These are phyloP conservation scores for Pipra filicauda DNA, from an alignment of 2,113 vertebrate genomes.

Conservation along the genomic window DNA sequence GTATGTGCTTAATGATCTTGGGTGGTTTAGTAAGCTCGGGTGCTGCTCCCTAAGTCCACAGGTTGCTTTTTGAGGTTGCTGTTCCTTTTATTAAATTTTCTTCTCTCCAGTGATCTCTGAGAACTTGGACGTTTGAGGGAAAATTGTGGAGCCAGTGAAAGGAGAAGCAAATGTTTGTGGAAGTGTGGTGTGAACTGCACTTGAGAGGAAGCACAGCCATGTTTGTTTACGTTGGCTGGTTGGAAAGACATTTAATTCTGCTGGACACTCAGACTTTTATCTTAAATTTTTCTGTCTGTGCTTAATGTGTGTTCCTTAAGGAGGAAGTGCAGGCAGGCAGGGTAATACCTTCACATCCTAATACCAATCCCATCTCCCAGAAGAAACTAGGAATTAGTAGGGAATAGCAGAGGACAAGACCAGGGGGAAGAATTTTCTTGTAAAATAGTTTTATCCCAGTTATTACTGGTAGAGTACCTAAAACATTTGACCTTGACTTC, in stretches of 20 bases:
- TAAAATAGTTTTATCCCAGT: neutral
- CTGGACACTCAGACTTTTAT: neutral
- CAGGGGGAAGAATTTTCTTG: neutral
- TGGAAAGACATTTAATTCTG: neutral
- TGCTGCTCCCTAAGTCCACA: neutral
- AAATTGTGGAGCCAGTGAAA: neutral
- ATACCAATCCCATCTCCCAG: accelerated
- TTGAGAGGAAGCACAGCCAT: neutral
- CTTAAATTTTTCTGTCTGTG: neutral
- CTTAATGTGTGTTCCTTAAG: neutral
- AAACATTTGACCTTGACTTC: neutral
- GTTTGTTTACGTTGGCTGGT: neutral
- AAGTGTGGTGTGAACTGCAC: accelerated
- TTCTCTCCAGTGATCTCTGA: neutral
- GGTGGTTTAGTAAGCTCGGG: accelerated
- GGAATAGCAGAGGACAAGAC: neutral
- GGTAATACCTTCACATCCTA: neutral
- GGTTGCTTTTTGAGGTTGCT: neutral
- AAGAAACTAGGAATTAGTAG: neutral
- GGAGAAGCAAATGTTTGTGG: neutral
- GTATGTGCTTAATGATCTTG: accelerated
- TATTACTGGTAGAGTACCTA: neutral
- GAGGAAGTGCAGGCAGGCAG: neutral
- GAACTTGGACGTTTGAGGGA: neutral
- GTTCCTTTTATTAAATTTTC: accelerated